These are phyloP conservation scores for Zosterops japonicus DNA, from an alignment of 2,113 vertebrate species.

Conservation along the genomic window DNA sequence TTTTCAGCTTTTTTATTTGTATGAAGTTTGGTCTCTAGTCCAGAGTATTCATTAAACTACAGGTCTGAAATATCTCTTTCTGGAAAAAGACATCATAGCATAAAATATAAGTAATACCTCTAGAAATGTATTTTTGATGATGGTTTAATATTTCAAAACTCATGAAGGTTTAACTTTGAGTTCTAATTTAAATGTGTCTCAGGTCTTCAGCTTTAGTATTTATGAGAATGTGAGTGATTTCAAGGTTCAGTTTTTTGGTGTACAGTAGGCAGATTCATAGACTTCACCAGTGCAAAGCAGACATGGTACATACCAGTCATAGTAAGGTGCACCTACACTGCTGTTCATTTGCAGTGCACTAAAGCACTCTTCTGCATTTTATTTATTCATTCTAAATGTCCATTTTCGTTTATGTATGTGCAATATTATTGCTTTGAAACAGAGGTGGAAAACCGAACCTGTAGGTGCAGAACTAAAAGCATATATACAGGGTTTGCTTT, in stretches of 20 bases:
- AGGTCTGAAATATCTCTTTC: constrained; percentile 2
- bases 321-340: neutral
- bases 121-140: constrained; percentile 63
- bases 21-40: neutral
- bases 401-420: neutral
- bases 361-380: neutral
- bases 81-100: neutral
- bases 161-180: constrained; percentile 53
- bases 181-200: constrained; percentile 38
- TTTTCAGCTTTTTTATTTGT: constrained; percentile 26
- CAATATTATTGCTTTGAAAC: neutral
- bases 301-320: neutral
- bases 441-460: neutral
- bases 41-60: neutral
- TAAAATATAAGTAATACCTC: constrained; percentile 28
- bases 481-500: neutral
- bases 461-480: constrained; percentile 2
- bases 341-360: constrained; percentile 1
- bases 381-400: constrained; percentile 4
- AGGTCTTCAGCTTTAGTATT: constrained; percentile 38
- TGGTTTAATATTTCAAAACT: constrained; percentile 69
- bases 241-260: neutral
- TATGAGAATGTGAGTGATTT: constrained; percentile 55
- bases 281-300: neutral
- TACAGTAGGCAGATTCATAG: neutral